Evolutionary conservation across 2,797 vertebrate genomes (phyloP), one percentile per base, ranked within the genome.

Genomic region (Borostomias antarcticus): DNA sequence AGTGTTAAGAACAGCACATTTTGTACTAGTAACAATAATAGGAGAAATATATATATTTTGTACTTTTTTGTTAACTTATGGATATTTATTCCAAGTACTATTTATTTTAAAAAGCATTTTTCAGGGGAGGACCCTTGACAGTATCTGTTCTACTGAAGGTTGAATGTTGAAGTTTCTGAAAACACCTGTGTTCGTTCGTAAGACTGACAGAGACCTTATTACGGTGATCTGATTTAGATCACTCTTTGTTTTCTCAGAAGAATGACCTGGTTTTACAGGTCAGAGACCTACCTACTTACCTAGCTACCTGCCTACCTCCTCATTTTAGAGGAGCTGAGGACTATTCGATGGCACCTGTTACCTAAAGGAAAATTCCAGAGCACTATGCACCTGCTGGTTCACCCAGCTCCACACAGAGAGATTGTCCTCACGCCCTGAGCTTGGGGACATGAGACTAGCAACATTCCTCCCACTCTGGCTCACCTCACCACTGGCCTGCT

Each of bases 181-280:
- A 69, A 67, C 60, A 54, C 64, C 47, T 67, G 58, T 33, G 56
- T 62, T 60, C 67, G 51, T 72, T 56, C n/a, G 40, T 15, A n/a
- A n/a, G n/a, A n/a, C n/a, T n/a, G 40, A 45, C 40, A 45, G 15
- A 45, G n/a, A 45, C 40, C n/a, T 54, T 53, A 54, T 54, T 28
- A 51, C 56, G 4, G 56, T 70, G 13, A 25, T 53, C 62, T 56
- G 28, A 30, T 51, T 13, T 25, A 64, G 58, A 72, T 72, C 56
- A 53, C 52, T 40, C 58, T 21, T 47, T n/a, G n/a, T n/a, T n/a
- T 68, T 63, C 50, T 54, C 62, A 58, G 23, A 30, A 40, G 73
- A 59, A 17, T 45, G 63, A 77, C 83, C 85, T 93, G 90, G 91
- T 93, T 92, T 82, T 92, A 92, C 89, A 91, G 91, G 91, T 90